Percentiles rank a stretch among this genome's conserved stretches.
phyloP scores from a whole-genome alignment of 2,113 vertebrate genomes.

The Anolis carolinensis region DNA sequence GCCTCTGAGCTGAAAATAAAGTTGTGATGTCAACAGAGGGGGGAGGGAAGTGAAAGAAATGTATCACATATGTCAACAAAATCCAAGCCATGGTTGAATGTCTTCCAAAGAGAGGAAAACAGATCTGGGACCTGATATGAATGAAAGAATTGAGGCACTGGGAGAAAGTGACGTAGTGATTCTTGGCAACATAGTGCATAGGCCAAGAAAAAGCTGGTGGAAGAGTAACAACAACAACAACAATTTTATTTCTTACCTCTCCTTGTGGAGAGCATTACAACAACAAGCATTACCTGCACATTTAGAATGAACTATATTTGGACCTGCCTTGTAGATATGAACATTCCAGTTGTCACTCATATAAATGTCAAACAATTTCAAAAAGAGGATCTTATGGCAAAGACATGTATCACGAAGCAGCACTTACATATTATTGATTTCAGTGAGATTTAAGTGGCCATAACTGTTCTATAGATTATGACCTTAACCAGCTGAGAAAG shows the following conservation, averaged over 20 bases:
- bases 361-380: background rate
- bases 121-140: background rate
- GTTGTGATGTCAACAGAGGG: constrained; percentile 39
- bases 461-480: background rate
- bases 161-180: background rate
- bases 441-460: background rate
- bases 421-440: background rate
- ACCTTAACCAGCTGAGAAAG: background rate
- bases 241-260: too few species aligned
- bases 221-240: background rate
- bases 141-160: background rate
- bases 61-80: background rate
- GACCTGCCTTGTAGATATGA: background rate
- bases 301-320: background rate
- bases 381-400: background rate
- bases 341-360: background rate
- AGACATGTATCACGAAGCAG: background rate
- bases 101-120: background rate
- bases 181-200: background rate
- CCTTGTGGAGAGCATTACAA: too few species aligned
- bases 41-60: background rate
- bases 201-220: background rate
- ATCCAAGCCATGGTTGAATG: background rate
- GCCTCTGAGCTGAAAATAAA: constrained; percentile 65
- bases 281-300: background rate